Base-by-base conservation (phyloP, 2,797 vertebrate genomes). In the Diplodus puntazzo region DNA sequence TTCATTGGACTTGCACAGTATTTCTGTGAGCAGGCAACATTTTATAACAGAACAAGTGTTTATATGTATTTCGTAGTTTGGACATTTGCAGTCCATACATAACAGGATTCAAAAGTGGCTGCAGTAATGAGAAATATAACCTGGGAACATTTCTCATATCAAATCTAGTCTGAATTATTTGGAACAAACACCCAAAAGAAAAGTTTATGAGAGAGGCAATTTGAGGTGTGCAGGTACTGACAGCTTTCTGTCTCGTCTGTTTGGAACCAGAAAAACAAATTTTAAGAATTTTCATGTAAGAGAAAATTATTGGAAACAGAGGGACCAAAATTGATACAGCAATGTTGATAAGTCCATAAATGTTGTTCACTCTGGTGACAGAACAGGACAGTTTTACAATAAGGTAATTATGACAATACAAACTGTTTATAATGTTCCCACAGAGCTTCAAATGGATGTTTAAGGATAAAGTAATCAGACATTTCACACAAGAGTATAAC, bases 351-450 rank as follows among this genome's bases (percentile, higher is more conserved):
- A 25, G 25, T 3, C 92, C 92, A 61, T 82, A 88, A 13, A 88
- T 75, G 62, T 90, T 89, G 45, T 91, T 91, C 2, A 83, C 50
- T 7, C 1, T 64, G 0, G 76, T 86, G 46, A 90, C 81, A 9
- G 66, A 82, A 52, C 90, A 93, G 0, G 91, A 80, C 73, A 91
- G 59, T 65, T 76, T 87, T 0, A 84, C 75, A 2, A 92, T 21
- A 20, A 83, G 50, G 54, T 84, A 91, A 54, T 91, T 88, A 3
- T 73, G 48, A 49, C 91, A 93, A 21, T 73, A 89, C 11, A 93
- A 50, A 61, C 83, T 88, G 34, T 88, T 57, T 3, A 94, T 75
- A 5, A 81, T 3, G 53, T 88, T 89, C 39, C 87, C 86, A 83
- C 92, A 94, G 11, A 90, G 43, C 2, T 20, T 11, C 16, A 73